A percentile compares a stretch with the other conserved stretches of the same genome.
Evolutionary conservation across 1,140 invertebrate species (phyloP).

Genomic region (Anastrepha ludens): DNA sequence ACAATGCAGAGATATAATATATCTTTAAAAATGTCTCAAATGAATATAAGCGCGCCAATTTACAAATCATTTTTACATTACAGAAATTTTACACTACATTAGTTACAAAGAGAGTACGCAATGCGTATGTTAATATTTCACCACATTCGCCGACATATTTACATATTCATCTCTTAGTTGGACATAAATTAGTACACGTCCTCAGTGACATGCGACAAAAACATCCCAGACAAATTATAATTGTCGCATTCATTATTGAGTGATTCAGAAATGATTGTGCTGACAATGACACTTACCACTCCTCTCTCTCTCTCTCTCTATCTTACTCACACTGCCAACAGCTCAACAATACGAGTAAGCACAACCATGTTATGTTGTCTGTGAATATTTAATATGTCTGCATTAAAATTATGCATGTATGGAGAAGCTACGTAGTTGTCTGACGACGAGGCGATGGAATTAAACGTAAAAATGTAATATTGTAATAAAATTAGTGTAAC

Average conservation of each 20-base stretch:
- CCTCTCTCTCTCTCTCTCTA: too few relatives aligned
- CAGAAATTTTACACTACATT: too few relatives aligned
- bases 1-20: too few relatives aligned
- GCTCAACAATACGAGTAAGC: background rate
- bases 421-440: too few relatives aligned
- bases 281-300: background rate
- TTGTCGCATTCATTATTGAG: slow-evolving; percentile 15
- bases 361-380: background rate
- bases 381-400: background rate
- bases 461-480: too few relatives aligned
- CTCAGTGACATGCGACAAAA: background rate
- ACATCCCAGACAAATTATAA: background rate
- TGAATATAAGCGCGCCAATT: too few relatives aligned
- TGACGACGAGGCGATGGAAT: too few relatives aligned
- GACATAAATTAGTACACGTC: background rate
- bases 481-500: too few relatives aligned
- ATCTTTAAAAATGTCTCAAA: too few relatives aligned
- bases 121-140: background rate
- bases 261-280: background rate
- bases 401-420: background rate
- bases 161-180: background rate
- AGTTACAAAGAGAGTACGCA: background rate
- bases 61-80: too few relatives aligned
- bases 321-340: background rate
- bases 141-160: background rate